Evolutionary conservation across 2,113 vertebrate genomes (phyloP), one percentile per base, ranked within the genome.

Genomic region (Gopherus evgoodei): DNA sequence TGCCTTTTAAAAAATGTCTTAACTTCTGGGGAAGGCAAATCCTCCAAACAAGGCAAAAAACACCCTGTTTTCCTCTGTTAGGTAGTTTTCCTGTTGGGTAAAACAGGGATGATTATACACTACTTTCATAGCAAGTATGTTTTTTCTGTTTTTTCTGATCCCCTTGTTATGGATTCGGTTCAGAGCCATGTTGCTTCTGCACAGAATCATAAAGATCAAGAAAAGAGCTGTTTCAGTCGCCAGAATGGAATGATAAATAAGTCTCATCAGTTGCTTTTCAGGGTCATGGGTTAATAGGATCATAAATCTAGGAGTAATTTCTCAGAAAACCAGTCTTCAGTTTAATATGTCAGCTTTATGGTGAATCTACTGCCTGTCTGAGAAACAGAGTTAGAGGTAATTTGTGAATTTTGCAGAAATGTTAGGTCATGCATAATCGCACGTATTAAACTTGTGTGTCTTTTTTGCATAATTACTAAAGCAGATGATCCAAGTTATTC

Each of bases 381-480:
- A 81, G 91, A 88, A 86, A 52, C 78, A 47, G 78, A 83, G 81
- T 82, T 93, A 85, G 38, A 92, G 84, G 75, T 95, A 90, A 97
- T 94, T 88, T 89, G 94, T 91, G 86, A 90, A 84, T 89, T 92
- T 62, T 93, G 62, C 81, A 82, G 84, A 97, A 96, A 62, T 83
- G 83, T 80, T 90, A 94, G 95, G 83, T 96, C 89, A 53, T 86
- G 88, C 79, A 42, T 87, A 93, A 92, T 96, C 90, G 94, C 95
- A 90, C 83, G 96, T 93, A 96, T 62, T 44, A 82, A 81, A 80
- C 91, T 93, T 96, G 59, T 97, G 97, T 95, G 0, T 91, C 83
- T 19, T 90, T 47, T 84, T 82, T 94, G 86, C 53, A 42, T 96
- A 96, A 96, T 96, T 94, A 95, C 85, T 76, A 62, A 78, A 93